Evolutionary conservation across 2,888 invertebrate species (phyloP).

Genomic region (Tholera decimalis): DNA sequence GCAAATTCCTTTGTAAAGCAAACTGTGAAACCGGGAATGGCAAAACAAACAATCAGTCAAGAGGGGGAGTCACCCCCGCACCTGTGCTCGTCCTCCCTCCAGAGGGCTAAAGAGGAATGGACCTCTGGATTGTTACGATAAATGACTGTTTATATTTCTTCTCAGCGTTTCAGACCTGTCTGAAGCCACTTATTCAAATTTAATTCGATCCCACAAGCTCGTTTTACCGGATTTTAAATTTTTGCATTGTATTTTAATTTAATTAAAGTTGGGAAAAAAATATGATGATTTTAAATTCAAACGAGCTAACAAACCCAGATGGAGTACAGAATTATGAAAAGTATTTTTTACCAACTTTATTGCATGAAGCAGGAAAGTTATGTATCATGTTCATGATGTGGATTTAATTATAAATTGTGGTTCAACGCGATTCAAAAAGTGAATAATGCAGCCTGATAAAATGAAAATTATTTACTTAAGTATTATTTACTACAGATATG

Average conservation of each 20-base stretch:
- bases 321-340: slow-evolving; percentile 45
- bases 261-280: slow-evolving; percentile 64
- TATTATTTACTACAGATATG: no score
- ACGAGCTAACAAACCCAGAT: slow-evolving; percentile 59
- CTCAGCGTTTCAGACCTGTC: slow-evolving; percentile 74
- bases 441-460: neutral
- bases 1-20: slow-evolving; percentile 78
- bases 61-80: slow-evolving; percentile 72
- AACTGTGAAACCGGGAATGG: slow-evolving; percentile 71
- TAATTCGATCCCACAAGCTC: slow-evolving; percentile 74
- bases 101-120: slow-evolving; percentile 72
- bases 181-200: slow-evolving; percentile 82
- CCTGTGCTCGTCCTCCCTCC: slow-evolving; percentile 77
- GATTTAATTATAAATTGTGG: slow-evolving; percentile 21
- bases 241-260: slow-evolving; percentile 67
- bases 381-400: slow-evolving; percentile 30
- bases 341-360: slow-evolving; percentile 38
- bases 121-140: slow-evolving; percentile 81
- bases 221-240: slow-evolving; percentile 61
- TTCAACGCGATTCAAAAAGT: slow-evolving; percentile 3
- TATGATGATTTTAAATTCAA: slow-evolving; percentile 63
- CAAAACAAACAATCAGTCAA: slow-evolving; percentile 87
- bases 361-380: slow-evolving; percentile 28
- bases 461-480: no score
- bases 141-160: slow-evolving; percentile 88